Evolutionary conservation across 2,797 vertebrate genomes (phyloP).

Genomic region (Sebastes hubbsi): DNA sequence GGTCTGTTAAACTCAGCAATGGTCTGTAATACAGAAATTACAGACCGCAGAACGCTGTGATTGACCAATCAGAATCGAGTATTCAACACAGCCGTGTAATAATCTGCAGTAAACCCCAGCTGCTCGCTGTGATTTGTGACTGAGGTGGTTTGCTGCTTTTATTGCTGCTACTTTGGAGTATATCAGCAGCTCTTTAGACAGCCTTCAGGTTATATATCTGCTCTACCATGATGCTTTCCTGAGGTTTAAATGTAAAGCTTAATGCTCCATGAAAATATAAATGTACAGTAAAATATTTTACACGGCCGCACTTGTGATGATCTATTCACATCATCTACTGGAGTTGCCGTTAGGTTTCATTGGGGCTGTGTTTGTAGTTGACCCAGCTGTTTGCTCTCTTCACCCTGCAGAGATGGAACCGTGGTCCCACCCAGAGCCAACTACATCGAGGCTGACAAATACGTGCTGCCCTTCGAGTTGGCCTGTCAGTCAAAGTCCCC

Average conservation of each 20-base stretch:
- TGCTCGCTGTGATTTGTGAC: constrained; percentile 13
- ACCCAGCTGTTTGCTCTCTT: constrained; percentile 3
- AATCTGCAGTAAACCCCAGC: background rate
- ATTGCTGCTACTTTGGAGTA: background rate
- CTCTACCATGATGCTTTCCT: background rate
- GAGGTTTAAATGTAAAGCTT: background rate
- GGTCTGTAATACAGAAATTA: too few relatives aligned
- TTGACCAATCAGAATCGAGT: too few relatives aligned
- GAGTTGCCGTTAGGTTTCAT: background rate
- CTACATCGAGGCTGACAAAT: constrained; percentile 99
- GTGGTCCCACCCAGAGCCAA: constrained; percentile 91
- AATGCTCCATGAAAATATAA: background rate
- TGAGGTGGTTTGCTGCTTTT: constrained; percentile 2
- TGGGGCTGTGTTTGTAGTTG: background rate
- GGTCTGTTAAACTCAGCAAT: too few relatives aligned
- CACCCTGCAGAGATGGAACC: constrained; percentile 84
- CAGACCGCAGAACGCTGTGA: too few relatives aligned
- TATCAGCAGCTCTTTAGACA: background rate
- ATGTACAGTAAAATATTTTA: background rate
- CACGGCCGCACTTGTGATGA: background rate
- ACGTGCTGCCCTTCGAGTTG: constrained; percentile 96
- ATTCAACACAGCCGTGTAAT: too few relatives aligned
- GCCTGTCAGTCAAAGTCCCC: constrained; percentile 98
- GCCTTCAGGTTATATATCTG: background rate
- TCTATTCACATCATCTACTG: background rate